These are phyloP conservation scores for Drosophila mayri DNA, from an alignment of 1,140 invertebrate species.

Conservation along the genomic window DNA sequence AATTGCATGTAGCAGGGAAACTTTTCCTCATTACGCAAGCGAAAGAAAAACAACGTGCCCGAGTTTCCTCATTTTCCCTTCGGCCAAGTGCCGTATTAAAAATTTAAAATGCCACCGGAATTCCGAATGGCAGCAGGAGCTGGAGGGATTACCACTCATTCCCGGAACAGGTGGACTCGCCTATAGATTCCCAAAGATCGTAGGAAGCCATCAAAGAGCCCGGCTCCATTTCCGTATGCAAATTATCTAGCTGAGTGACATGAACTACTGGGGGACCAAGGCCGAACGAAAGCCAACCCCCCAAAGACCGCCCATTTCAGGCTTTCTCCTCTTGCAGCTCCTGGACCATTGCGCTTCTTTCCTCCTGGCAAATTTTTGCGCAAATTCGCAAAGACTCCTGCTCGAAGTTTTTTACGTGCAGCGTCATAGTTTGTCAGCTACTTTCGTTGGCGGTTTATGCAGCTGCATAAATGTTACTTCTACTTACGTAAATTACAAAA, in stretches of 20 bases:
- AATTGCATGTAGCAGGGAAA: constrained; percentile 59
- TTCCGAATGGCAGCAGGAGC: constrained; percentile 1
- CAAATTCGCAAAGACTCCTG: constrained; percentile 76
- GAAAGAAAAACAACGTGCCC: constrained; percentile 42
- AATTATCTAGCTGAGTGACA: constrained; percentile 50
- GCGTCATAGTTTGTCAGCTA: constrained; percentile 81
- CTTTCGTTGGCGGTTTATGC: constrained; percentile 75
- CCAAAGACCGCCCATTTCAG: not conserved
- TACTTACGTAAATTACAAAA: constrained; percentile 84
- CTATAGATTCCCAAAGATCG: constrained; percentile 50
- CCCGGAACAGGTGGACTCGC: constrained; percentile 21
- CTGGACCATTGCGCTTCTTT: not conserved
- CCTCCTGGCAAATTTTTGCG: constrained; percentile 36
- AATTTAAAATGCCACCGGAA: constrained; percentile 47
- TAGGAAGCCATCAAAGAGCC: constrained; percentile 38
- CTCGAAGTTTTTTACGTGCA: constrained; percentile 75
- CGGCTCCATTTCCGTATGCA: constrained; percentile 39
- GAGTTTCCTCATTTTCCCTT: constrained; percentile 34
- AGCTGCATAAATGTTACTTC: constrained; percentile 83
- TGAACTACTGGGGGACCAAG: constrained; percentile 32
- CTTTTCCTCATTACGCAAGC: constrained; percentile 53
- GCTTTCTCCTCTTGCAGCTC: not conserved
- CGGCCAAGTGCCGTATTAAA: constrained; percentile 50
- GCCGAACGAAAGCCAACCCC: constrained; percentile 22
- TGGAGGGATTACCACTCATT: constrained; percentile 19